phyloP scores from a whole-genome alignment of 2,797 vertebrate genomes.

The Eurystomus glaucurus region DNA sequence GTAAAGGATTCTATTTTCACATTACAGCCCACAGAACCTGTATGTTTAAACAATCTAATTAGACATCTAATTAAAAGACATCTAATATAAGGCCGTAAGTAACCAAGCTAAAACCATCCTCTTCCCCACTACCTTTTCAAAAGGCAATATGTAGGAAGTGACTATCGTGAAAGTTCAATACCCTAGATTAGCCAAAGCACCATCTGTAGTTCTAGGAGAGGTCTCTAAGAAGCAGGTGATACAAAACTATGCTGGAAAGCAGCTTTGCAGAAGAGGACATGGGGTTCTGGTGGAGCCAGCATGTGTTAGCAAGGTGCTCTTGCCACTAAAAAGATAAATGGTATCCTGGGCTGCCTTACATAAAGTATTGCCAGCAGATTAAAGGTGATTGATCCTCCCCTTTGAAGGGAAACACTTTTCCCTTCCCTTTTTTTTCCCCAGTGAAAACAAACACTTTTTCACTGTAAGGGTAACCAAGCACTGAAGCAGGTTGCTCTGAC shows the following conservation, averaged over 20 bases:
- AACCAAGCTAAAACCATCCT: neutral
- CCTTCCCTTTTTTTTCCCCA: no score
- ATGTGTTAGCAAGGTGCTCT: neutral
- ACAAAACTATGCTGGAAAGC: neutral
- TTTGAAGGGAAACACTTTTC: neutral
- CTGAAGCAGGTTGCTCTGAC: neutral
- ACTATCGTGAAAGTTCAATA: neutral
- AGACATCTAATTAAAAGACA: neutral
- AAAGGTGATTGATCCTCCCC: neutral
- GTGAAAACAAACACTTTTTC: neutral
- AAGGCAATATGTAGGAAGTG: neutral
- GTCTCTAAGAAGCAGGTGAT: neutral
- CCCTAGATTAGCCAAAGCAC: neutral
- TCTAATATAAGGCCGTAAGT: neutral
- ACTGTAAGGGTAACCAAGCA: neutral
- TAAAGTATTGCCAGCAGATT: neutral
- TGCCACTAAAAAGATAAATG: accelerated
- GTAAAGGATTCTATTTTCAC: neutral
- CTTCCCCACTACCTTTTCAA: neutral
- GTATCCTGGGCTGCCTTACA: accelerated
- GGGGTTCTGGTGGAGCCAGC: neutral
- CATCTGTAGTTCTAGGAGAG: neutral
- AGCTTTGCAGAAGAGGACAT: neutral
- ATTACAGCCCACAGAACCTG: neutral
- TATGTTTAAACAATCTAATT: neutral